Conservation (phyloP, 2,113 vertebrate species). For the Centrocercus urophasianus region DNA sequence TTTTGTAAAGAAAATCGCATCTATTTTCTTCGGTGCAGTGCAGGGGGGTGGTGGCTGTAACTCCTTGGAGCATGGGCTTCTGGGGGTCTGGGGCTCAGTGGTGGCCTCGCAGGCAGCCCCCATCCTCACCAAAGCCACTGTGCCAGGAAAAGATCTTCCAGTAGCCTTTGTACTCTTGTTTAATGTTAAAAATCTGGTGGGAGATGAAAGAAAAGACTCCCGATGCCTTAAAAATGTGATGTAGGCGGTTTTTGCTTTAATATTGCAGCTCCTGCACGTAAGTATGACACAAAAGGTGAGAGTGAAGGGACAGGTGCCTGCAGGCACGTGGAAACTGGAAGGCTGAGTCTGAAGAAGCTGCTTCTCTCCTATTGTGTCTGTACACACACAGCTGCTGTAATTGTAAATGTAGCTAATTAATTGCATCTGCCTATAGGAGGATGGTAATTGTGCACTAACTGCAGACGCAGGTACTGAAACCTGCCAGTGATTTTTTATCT, state of each 20-base stretch:
- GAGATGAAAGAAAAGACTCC: not conserved
- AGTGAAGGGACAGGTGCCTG: constrained; percentile 42
- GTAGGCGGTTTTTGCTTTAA: constrained; percentile 11
- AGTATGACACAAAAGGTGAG: constrained; percentile 54
- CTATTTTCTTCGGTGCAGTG: constrained; percentile 74
- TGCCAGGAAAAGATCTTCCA: not conserved
- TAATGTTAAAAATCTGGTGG: not conserved
- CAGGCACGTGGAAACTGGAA: constrained; percentile 26
- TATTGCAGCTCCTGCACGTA: constrained; percentile 41
- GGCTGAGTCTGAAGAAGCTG: not conserved
- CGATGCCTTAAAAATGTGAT: not conserved
- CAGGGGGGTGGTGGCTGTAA: constrained; percentile 63
- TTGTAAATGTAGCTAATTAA: constrained; percentile 46
- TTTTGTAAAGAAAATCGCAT: constrained; percentile 85
- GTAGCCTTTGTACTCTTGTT: not conserved
- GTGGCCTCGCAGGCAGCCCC: constrained; percentile 23
- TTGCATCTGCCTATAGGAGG: constrained; percentile 12
- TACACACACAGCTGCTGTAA: constrained; percentile 21
- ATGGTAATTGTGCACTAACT: constrained; percentile 5
- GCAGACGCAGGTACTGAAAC: not conserved
- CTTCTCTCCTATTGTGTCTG: constrained; percentile 4
- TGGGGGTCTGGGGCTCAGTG: not conserved
- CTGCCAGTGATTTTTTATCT: not conserved
- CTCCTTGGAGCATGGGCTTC: constrained; percentile 5
- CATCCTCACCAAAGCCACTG: not conserved